Evolutionary conservation across 2,888 invertebrate genomes (phyloP).

Genomic region (Belgica antarctica): DNA sequence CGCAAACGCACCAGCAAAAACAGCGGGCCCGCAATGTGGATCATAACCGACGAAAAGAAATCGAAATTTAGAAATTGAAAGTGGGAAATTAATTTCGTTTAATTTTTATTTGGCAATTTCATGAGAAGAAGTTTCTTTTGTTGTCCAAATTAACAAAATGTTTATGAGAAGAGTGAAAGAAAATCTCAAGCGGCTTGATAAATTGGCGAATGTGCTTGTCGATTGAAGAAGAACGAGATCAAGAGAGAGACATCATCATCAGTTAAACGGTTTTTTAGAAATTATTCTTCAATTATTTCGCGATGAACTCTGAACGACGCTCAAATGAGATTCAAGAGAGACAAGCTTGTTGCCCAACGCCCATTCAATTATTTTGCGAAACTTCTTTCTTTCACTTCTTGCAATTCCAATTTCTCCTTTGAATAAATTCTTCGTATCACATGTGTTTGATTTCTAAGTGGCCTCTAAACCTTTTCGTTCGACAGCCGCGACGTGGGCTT

Average conservation of each 20-base stretch:
- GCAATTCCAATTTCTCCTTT: background rate
- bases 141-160: no score
- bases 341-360: background rate
- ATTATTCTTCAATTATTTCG: background rate
- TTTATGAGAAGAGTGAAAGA: no score
- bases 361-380: background rate
- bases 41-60: conserved; percentile 24
- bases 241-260: background rate
- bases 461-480: conserved; percentile 26
- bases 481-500: background rate
- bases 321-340: background rate
- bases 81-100: conserved; percentile 28
- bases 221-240: background rate
- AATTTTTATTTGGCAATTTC: no score
- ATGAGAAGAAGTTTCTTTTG: no score
- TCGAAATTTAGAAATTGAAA: conserved; percentile 42
- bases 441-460: conserved; percentile 26
- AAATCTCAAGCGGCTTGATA: no score
- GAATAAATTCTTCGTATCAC: background rate
- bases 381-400: background rate
- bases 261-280: background rate
- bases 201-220: background rate
- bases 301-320: background rate
- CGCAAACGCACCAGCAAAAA: background rate
- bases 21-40: background rate